phyloP scores from a whole-genome alignment of 2,113 vertebrate species.

The Nerophis lumbriciformis region DNA sequence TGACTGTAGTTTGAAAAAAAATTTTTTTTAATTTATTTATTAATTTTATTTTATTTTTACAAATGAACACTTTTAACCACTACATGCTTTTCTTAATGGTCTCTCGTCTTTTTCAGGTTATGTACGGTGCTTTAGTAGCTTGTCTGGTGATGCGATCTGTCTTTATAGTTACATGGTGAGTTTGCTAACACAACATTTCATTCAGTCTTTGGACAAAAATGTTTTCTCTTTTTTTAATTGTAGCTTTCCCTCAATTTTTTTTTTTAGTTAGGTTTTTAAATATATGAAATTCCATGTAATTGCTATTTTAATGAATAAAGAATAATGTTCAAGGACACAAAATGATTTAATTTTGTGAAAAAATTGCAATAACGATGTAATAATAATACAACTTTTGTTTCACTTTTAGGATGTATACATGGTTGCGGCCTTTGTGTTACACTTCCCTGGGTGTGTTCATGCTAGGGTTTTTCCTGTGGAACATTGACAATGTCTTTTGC shows the following conservation, averaged over 20 bases:
- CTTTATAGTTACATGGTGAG: slow-evolving; percentile 97
- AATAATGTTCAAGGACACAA: no score
- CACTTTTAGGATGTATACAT: slow-evolving; percentile 87
- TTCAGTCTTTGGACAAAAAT: not conserved
- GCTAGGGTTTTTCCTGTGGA: slow-evolving; percentile 95
- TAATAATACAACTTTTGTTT: slow-evolving; percentile 3
- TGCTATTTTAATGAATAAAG: no score
- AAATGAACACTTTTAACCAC: not conserved
- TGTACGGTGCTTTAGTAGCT: slow-evolving; percentile 89
- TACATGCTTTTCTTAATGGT: not conserved
- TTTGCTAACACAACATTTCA: slow-evolving; percentile 12
- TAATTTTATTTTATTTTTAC: not conserved
- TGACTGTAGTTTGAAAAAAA: no score
- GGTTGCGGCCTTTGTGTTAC: slow-evolving; percentile 87
- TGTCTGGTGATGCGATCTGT: slow-evolving; percentile 87
- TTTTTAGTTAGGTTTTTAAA: no score
- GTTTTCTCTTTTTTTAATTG: no score
- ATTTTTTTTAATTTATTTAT: no score
- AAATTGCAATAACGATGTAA: no score
- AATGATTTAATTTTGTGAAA: no score
- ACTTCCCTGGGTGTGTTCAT: slow-evolving; percentile 88
- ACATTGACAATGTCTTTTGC: slow-evolving; percentile 95
- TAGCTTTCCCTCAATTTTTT: no score
- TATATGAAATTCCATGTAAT: no score
- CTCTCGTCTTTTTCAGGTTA: slow-evolving; percentile 73